Percentiles rank a stretch among this genome's conserved stretches.
Evolutionary conservation across 2,888 invertebrate genomes (phyloP).

Genomic region (Macrophya alboannulata): DNA sequence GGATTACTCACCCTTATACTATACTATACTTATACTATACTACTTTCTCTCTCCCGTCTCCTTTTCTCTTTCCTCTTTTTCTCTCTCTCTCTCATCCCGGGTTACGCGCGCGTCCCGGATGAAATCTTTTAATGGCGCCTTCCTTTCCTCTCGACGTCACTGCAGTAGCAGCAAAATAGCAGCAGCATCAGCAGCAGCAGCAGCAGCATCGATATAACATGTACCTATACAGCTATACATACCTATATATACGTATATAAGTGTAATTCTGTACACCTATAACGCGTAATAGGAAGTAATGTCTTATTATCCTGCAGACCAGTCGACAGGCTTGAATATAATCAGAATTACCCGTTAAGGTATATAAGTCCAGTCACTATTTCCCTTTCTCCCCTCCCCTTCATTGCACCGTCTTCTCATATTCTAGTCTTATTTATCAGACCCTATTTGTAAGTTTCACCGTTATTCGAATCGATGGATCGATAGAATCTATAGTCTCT

Average conservation of each 20-base stretch:
- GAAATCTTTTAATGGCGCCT: conserved; percentile 79
- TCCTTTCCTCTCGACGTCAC: conserved; percentile 60
- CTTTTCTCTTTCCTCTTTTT: background rate
- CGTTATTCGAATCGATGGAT: too few relatives aligned
- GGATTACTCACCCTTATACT: conserved; percentile 77
- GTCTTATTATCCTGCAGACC: background rate
- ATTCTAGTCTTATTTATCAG: too few relatives aligned
- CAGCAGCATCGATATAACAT: background rate
- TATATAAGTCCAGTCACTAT: too few relatives aligned
- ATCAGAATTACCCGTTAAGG: too few relatives aligned
- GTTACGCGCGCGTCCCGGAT: conserved; percentile 70
- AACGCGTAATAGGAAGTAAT: background rate
- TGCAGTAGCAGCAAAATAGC: background rate
- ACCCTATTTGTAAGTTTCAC: too few relatives aligned
- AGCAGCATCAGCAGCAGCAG: background rate
- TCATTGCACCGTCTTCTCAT: too few relatives aligned
- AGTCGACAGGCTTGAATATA: background rate
- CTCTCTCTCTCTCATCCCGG: background rate
- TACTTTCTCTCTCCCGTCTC: conserved; percentile 44
- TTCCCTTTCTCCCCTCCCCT: too few relatives aligned
- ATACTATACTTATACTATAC: conserved; percentile 64
- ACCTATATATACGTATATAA: background rate
- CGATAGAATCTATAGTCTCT: too few relatives aligned
- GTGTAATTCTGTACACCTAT: background rate
- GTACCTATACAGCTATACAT: background rate